Evolutionary conservation across 2,113 vertebrate species (phyloP).

Genomic region (Melanostigma gelatinosum): DNA sequence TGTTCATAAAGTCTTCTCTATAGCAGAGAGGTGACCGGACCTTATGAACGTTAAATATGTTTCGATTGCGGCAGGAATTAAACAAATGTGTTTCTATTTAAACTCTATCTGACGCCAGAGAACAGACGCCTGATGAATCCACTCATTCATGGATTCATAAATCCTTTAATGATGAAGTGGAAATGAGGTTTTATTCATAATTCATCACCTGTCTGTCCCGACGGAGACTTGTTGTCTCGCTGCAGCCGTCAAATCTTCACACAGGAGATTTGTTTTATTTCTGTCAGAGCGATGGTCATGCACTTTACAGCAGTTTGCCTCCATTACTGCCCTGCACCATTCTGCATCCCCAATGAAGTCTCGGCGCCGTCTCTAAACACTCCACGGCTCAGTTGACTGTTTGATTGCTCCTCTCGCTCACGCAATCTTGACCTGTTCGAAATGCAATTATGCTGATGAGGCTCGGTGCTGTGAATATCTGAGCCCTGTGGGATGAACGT

Average conservation of each 20-base stretch:
- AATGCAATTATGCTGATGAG: conserved; percentile 58
- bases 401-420: conserved; percentile 40
- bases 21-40: no score
- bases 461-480: conserved; percentile 1
- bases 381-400: conserved; percentile 41
- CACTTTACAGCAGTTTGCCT: conserved; percentile 15
- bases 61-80: no score
- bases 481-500: not conserved
- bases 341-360: conserved; percentile 36
- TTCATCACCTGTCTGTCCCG: not conserved
- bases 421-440: conserved; percentile 43
- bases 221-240: not conserved
- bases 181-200: not conserved
- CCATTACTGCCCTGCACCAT: not conserved
- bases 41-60: no score
- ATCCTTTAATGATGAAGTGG: not conserved
- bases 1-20: no score
- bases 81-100: no score
- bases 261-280: not conserved
- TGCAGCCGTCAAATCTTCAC: not conserved
- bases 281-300: conserved; percentile 19
- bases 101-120: not conserved
- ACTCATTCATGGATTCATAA: not conserved
- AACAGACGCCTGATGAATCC: not conserved
- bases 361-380: conserved; percentile 3